Conservation (phyloP, 2,888 invertebrate genomes). For the Ceramica pisi region DNA sequence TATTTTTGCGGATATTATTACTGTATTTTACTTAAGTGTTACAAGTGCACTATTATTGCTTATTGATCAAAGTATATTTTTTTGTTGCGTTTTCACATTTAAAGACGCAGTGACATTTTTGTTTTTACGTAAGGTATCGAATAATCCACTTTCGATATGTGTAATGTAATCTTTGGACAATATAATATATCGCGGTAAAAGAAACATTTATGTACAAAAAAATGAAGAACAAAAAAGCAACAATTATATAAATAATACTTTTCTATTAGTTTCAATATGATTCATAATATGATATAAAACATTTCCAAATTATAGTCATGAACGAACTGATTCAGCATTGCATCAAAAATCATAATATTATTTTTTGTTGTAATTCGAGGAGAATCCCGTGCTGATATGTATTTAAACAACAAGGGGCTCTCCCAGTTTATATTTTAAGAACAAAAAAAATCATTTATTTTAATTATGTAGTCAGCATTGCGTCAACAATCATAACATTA, state of each 20-base stretch:
- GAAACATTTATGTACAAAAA: not conserved
- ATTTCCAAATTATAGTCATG: not conserved
- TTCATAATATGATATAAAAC: slow-evolving; percentile 22
- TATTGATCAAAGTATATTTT: not conserved
- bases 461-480: too few species aligned
- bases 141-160: too few species aligned
- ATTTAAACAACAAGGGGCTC: not conserved
- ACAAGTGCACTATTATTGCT: slow-evolving; percentile 5
- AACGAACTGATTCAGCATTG: slow-evolving; percentile 13
- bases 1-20: slow-evolving; percentile 36
- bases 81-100: not conserved
- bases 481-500: too few species aligned
- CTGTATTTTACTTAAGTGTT: not conserved
- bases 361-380: slow-evolving; percentile 4
- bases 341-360: slow-evolving; percentile 20
- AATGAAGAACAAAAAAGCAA: too few species aligned
- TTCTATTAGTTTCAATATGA: not conserved
- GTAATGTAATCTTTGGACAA: too few species aligned
- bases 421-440: not conserved
- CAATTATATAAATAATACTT: not conserved
- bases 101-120: too few species aligned
- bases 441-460: too few species aligned
- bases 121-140: too few species aligned
- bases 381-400: not conserved
- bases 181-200: not conserved